These are phyloP conservation scores for Patella depressa DNA, from an alignment of 2,888 invertebrate genomes.

Conservation along the genomic window DNA sequence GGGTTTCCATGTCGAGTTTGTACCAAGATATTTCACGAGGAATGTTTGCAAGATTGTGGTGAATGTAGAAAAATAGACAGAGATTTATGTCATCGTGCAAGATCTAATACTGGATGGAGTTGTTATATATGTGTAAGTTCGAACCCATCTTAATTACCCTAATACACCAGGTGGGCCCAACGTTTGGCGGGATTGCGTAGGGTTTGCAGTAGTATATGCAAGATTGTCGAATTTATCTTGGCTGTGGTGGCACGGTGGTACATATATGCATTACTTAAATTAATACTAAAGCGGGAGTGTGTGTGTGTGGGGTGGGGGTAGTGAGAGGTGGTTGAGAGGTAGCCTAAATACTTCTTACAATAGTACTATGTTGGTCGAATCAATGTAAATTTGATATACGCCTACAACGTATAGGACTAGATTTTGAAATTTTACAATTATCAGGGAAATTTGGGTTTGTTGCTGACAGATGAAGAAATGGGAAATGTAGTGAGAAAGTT, in stretches of 20 bases:
- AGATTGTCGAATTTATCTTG: not conserved
- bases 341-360: no score
- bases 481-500: constrained; percentile 39
- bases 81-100: constrained; percentile 18
- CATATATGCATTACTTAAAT: no score
- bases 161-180: no score
- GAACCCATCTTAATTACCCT: not conserved
- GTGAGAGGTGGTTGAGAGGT: no score
- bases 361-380: no score
- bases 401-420: no score
- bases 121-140: constrained; percentile 37
- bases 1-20: constrained; percentile 37
- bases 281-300: no score
- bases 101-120: constrained; percentile 34
- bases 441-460: constrained; percentile 36
- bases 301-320: no score
- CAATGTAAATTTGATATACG: no score
- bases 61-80: constrained; percentile 28
- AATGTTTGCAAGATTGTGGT: constrained; percentile 29
- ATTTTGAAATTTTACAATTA: constrained; percentile 3
- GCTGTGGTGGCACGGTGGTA: no score
- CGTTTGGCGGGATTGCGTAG: no score
- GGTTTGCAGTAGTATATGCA: no score
- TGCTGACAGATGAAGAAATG: constrained; percentile 40
- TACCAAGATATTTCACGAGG: constrained; percentile 33